A percentile compares a stretch with the other conserved stretches of the same genome.
Evolutionary conservation across 2,797 vertebrate genomes (phyloP).

Genomic region (Ispidina picta): DNA sequence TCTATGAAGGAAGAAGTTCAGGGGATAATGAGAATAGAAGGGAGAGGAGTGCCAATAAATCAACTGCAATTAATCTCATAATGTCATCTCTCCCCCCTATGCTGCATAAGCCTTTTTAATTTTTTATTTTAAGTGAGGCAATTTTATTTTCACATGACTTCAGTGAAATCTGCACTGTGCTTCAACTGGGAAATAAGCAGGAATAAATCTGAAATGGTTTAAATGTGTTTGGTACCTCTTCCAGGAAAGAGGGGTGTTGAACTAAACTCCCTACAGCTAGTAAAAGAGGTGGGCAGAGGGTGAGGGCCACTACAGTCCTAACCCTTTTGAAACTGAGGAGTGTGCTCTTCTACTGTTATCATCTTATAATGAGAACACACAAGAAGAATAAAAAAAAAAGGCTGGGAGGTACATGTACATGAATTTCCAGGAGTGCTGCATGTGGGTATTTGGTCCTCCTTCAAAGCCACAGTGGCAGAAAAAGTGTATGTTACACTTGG

Average conservation of each 20-base stretch:
- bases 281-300: not conserved
- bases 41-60: rapidly evolving
- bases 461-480: not conserved
- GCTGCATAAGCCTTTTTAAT: rapidly evolving
- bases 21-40: not conserved
- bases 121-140: not conserved
- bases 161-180: not conserved
- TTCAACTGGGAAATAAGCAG: not conserved
- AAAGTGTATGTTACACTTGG: not conserved
- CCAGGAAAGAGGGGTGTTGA: not conserved
- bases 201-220: not conserved
- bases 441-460: not conserved
- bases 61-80: not conserved
- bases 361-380: not conserved
- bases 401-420: rapidly evolving
- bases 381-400: not conserved
- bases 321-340: not conserved
- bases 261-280: not conserved
- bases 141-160: not conserved
- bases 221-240: not conserved
- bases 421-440: not conserved
- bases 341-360: not conserved
- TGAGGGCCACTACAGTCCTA: not conserved
- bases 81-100: rapidly evolving
- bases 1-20: rapidly evolving